Conservation (phyloP, 1,140 invertebrate species). For the Akabosia matsudoensis region DNA sequence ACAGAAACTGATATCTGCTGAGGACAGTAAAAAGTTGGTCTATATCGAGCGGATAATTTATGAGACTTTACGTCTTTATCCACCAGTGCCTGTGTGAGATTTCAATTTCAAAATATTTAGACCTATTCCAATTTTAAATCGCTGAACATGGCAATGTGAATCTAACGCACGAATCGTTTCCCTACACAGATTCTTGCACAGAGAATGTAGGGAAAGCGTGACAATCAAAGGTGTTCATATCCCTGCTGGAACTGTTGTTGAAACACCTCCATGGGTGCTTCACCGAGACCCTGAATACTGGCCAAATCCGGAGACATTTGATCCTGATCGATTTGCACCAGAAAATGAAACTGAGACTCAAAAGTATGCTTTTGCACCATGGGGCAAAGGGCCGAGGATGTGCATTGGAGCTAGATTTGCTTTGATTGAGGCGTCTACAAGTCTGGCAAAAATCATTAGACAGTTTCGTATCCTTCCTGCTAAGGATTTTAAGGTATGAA, state of each 20-base stretch:
- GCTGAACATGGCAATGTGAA: neutral
- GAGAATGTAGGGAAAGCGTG: conserved; percentile 47
- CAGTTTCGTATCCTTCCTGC: conserved; percentile 31
- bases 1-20: conserved; percentile 40
- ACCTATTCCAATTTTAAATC: conserved; percentile 17
- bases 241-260: conserved; percentile 48
- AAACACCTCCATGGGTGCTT: conserved; percentile 50
- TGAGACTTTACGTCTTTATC: conserved; percentile 48
- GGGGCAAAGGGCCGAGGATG: conserved; percentile 43
- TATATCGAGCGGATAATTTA: conserved; percentile 46
- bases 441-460: conserved; percentile 38
- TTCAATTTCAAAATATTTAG: neutral
- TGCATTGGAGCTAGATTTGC: conserved; percentile 46
- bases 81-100: conserved; percentile 46
- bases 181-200: conserved; percentile 45
- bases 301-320: conserved; percentile 52
- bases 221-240: conserved; percentile 50
- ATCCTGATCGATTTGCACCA: conserved; percentile 50
- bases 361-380: conserved; percentile 45
- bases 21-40: conserved; percentile 43
- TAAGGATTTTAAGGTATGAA: conserved; percentile 31
- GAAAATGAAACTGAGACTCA: conserved; percentile 44
- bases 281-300: conserved; percentile 53
- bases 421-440: conserved; percentile 41
- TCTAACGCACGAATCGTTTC: no score